Percentiles rank a stretch among this genome's conserved stretches.
Conservation (phyloP, 2,888 invertebrate genomes). For the Keiferia lycopersicella region DNA sequence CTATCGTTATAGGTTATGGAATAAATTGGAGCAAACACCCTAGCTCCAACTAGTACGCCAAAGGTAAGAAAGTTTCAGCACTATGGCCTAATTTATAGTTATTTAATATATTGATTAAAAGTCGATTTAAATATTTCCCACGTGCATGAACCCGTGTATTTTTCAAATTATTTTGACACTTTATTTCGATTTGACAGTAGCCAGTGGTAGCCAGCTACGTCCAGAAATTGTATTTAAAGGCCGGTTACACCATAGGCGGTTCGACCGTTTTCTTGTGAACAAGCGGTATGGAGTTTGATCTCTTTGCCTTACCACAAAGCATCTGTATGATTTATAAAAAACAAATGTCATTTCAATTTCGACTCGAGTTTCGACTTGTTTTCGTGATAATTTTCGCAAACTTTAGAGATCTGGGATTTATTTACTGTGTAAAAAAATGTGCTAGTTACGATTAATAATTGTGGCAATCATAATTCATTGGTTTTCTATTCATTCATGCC, state of each 20-base stretch:
- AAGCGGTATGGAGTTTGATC: neutral
- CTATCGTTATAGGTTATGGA: neutral
- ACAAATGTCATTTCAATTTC: neutral
- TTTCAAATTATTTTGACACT: neutral
- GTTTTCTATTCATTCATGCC: neutral
- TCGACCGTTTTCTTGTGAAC: neutral
- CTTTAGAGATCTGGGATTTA: too few relatives aligned
- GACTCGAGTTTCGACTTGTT: neutral
- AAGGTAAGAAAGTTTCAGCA: neutral
- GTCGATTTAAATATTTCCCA: neutral
- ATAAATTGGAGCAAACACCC: neutral
- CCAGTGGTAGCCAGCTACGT: neutral
- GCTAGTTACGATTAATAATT: neutral
- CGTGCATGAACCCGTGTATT: neutral
- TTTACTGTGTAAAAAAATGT: neutral
- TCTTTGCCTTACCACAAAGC: neutral
- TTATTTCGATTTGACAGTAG: neutral
- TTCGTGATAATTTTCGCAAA: neutral
- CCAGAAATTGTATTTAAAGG: neutral
- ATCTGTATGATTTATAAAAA: neutral
- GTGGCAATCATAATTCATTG: neutral
- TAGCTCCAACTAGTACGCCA: neutral
- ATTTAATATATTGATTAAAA: too few relatives aligned
- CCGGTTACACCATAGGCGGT: neutral
- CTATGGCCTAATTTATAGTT: too few relatives aligned